These are phyloP conservation scores for Microplitis mediator DNA, from an alignment of 1,140 invertebrate species.

Conservation along the genomic window DNA sequence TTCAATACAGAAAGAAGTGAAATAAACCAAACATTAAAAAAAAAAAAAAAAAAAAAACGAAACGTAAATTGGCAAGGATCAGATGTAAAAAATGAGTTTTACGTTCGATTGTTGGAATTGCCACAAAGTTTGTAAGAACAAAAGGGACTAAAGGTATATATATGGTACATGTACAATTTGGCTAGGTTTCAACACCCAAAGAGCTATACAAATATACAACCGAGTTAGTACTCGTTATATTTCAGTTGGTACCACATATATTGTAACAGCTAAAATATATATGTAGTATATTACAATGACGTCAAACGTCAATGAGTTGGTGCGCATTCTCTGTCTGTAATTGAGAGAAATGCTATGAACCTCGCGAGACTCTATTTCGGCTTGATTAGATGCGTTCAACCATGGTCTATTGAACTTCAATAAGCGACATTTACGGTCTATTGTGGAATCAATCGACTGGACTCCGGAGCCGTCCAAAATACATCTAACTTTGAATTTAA, in stretches of 20 bases:
- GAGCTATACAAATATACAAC: neutral
- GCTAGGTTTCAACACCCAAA: conserved; percentile 9
- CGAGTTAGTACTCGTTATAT: conserved; percentile 19
- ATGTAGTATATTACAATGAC: neutral
- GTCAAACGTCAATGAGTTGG: neutral
- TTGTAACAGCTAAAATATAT: neutral
- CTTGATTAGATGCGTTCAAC: conserved; percentile 26
- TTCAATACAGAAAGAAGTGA: neutral
- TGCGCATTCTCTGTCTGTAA: conserved; percentile 5
- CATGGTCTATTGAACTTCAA: conserved; percentile 20
- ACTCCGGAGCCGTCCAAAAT: conserved; percentile 1
- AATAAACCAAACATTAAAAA: neutral
- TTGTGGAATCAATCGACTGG: conserved; percentile 24
- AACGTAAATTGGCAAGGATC: conserved; percentile 14
- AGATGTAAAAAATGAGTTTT: neutral
- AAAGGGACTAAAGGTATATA: neutral
- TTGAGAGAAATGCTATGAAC: neutral
- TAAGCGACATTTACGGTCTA: conserved; percentile 24
- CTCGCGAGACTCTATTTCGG: conserved; percentile 17
- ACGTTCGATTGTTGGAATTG: neutral
- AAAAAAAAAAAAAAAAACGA: neutral
- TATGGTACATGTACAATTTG: conserved; percentile 17
- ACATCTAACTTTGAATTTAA: conserved; percentile 11
- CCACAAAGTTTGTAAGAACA: neutral
- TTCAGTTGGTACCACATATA: conserved; percentile 12